phyloP scores from a whole-genome alignment of 2,888 invertebrate species.

The Ariolimax columbianus region DNA sequence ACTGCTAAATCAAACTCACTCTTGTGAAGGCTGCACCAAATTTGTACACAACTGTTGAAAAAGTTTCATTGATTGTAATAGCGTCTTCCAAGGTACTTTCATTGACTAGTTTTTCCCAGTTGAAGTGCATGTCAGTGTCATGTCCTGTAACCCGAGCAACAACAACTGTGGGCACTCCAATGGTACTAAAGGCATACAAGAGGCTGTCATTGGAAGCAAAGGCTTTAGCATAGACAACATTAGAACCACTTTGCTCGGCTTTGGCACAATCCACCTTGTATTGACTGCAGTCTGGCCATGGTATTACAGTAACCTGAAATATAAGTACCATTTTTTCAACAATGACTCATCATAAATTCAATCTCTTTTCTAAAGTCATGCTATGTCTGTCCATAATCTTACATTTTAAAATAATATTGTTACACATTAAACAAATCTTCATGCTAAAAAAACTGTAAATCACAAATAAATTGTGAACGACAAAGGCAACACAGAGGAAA shows the following conservation, averaged over 20 bases:
- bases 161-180: constrained; percentile 83
- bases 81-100: constrained; percentile 44
- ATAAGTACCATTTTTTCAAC: not conserved
- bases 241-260: constrained; percentile 33
- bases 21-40: constrained; percentile 83
- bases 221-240: constrained; percentile 78
- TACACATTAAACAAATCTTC: too few species aligned
- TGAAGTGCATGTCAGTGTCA: constrained; percentile 80
- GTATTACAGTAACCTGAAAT: constrained; percentile 38
- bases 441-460: too few species aligned
- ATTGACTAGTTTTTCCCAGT: constrained; percentile 78
- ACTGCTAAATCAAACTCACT: constrained; percentile 78
- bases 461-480: too few species aligned
- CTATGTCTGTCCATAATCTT: too few species aligned
- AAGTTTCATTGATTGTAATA: constrained; percentile 50
- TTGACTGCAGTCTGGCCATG: constrained; percentile 49
- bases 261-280: constrained; percentile 17
- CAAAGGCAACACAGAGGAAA: too few species aligned
- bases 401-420: too few species aligned
- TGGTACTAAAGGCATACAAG: constrained; percentile 86
- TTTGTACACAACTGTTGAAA: constrained; percentile 80
- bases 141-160: constrained; percentile 80
- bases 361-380: too few species aligned
- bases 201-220: constrained; percentile 81
- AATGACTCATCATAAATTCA: not conserved